phyloP scores from a whole-genome alignment of 2,113 vertebrate genomes.

The Nematolebias whitei region DNA sequence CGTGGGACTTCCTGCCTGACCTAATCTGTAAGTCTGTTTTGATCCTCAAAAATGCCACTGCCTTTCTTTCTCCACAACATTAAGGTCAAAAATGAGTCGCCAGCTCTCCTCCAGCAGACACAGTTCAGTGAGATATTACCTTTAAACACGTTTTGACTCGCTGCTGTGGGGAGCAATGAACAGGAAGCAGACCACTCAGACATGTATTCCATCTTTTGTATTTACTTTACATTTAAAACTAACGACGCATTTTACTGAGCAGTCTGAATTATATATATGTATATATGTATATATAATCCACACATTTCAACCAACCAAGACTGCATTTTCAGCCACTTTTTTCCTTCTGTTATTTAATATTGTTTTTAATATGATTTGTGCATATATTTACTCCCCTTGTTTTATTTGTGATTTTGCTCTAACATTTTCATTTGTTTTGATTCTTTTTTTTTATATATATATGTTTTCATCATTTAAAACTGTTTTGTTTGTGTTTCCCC shows the following conservation, averaged over 20 bases:
- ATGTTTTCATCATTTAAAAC: constrained; percentile 96
- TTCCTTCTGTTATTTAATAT: constrained; percentile 50
- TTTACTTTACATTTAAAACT: not conserved
- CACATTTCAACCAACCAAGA: constrained; percentile 3
- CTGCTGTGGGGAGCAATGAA: not conserved
- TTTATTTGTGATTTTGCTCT: constrained; percentile 81
- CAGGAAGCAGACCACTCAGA: not conserved
- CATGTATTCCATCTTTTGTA: not conserved
- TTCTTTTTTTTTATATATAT: constrained; percentile 82
- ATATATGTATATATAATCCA: too few relatives aligned
- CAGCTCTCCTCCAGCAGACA: too few relatives aligned
- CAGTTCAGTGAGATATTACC: too few relatives aligned
- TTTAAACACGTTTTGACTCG: not conserved
- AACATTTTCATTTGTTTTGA: constrained; percentile 87
- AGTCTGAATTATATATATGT: too few relatives aligned
- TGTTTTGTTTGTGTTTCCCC: constrained; percentile 93
- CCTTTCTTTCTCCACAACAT: too few relatives aligned
- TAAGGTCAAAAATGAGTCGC: too few relatives aligned
- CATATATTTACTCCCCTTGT: constrained; percentile 39
- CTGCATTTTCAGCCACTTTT: constrained; percentile 33
- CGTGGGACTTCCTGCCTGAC: too few relatives aligned
- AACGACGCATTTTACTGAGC: not conserved
- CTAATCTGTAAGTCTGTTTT: too few relatives aligned
- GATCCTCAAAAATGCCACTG: too few relatives aligned
- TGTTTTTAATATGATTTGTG: not conserved